Evolutionary conservation across 2,797 vertebrate species (phyloP).

Genomic region (Mus minutoides): DNA sequence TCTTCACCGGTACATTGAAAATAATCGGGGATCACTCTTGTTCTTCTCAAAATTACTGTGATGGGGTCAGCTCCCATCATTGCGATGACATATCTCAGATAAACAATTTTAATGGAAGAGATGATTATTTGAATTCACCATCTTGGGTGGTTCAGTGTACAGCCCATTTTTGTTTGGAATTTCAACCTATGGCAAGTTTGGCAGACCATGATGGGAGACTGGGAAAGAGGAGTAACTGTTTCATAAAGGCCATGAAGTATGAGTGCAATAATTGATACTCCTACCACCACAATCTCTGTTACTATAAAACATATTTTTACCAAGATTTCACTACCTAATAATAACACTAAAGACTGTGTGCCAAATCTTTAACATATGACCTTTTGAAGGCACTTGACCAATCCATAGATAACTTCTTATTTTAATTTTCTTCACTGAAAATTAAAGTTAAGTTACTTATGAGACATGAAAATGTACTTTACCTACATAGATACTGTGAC

Average conservation of each 20-base stretch:
- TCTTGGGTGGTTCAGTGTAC: neutral
- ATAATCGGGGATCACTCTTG: neutral
- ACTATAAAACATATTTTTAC: no score
- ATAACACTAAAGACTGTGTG: neutral
- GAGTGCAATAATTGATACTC: no score
- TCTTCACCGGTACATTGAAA: neutral
- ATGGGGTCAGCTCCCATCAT: neutral
- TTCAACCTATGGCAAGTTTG: neutral
- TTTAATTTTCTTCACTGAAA: conserved; percentile 25
- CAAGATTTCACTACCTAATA: neutral
- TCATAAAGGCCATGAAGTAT: neutral
- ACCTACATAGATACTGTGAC: neutral
- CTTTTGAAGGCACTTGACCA: neutral
- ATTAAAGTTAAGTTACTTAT: neutral
- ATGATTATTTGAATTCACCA: neutral
- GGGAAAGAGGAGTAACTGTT: neutral
- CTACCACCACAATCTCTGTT: neutral
- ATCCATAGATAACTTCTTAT: neutral
- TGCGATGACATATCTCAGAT: neutral
- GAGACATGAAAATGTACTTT: neutral
- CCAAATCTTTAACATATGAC: neutral
- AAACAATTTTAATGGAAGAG: neutral
- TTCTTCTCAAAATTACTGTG: neutral
- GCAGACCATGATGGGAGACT: neutral
- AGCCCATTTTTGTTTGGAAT: neutral